Evolutionary conservation across 2,888 invertebrate species (phyloP), one percentile per base, ranked within the genome.

Genomic region (Heliconius erato): DNA sequence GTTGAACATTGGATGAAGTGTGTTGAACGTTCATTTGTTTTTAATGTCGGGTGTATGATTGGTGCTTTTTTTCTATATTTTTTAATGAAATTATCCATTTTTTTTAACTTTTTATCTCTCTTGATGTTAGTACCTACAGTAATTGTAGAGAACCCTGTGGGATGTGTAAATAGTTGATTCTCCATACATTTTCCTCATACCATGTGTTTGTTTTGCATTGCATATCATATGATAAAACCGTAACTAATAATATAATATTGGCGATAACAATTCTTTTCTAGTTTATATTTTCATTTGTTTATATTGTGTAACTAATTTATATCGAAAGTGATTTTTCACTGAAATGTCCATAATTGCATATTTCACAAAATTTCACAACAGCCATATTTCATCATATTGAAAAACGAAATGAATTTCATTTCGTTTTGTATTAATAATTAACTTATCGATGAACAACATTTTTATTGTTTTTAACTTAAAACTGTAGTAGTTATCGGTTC

Each of bases 21-120:
- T 67, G n/a, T 28, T 40, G 44, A 69, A 12, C 69, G 91, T 91
- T 89, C 91, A 91, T 89, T 86, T 85, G 83, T 82, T 82, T 80
- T 78, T 81, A 81, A 78, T 78, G 67, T 78, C 78, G 44, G 78
- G 78, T 78, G 78, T 65, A 67, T 65, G 40, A 78, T 78, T 78
- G 26, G 67, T 78, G 67, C 23, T 49, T 67, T 40, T 65, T 23
- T 78, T 67, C 23, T n/a, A 9, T 63, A 14, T 59, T 4, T 67
- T 4, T 44, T 26, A 3, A 26, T 32, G 26, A 72, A 72, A 26
- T 49, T 49, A 26, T 26, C 26, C n/a, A 19, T 67, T 44, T 67
- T 44, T 78, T 78, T 26, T n/a, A n/a, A 23, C 5, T 26, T 65
- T 23, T 63, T 7, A 26, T 19, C 7, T 26, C 14, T 54, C 63